phyloP scores from a whole-genome alignment of 2,888 invertebrate genomes.

The Theodoxus fluviatilis region DNA sequence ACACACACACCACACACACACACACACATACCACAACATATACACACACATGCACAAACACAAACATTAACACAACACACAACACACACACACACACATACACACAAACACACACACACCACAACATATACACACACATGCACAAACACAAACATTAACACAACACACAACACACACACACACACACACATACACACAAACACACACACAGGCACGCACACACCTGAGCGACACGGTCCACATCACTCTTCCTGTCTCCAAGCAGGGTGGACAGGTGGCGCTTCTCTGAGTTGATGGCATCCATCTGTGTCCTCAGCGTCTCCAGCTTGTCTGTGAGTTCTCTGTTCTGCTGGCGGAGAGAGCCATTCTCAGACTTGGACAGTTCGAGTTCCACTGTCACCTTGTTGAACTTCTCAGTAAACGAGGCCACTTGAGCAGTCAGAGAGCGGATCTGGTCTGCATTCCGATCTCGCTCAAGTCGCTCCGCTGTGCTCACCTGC shows the following conservation, averaged over 20 bases:
- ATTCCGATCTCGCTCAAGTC: conserved; percentile 49
- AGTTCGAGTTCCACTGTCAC: conserved; percentile 47
- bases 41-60: too few species aligned
- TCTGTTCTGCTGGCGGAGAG: conserved; percentile 40
- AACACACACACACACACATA: too few species aligned
- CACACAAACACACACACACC: too few species aligned
- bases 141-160: too few species aligned
- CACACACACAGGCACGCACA: too few species aligned
- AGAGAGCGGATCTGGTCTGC: conserved; percentile 50
- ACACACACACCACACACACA: too few species aligned
- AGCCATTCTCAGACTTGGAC: conserved; percentile 40
- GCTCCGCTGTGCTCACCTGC: conserved; percentile 51
- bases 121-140: too few species aligned
- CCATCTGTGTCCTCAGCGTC: conserved; percentile 40
- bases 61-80: too few species aligned
- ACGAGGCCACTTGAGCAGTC: conserved; percentile 48
- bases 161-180: too few species aligned
- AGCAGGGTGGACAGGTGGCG: conserved; percentile 46
- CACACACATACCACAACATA: too few species aligned
- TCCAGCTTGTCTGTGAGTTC: conserved; percentile 46
- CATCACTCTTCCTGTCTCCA: conserved; percentile 43
- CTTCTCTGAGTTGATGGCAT: conserved; percentile 43
- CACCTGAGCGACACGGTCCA: conserved; percentile 47
- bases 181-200: too few species aligned
- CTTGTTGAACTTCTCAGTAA: conserved; percentile 52